Percentiles rank a stretch among this genome's conserved stretches.
These are phyloP conservation scores for Bettongia penicillata DNA, from an alignment of 2,113 vertebrate genomes.

Conservation along the genomic window DNA sequence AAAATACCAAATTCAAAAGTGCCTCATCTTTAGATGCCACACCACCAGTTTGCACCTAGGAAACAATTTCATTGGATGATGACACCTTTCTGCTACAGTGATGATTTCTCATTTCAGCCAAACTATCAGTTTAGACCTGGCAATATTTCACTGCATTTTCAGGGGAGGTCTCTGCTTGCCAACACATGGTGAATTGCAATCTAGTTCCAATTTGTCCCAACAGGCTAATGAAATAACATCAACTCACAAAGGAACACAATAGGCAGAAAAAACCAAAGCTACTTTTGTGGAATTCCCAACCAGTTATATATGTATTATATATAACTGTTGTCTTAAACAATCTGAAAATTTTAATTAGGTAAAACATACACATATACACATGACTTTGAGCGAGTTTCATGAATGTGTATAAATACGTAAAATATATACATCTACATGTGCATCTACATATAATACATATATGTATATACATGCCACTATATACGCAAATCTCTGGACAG, in stretches of 20 bases:
- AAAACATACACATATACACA: neutral
- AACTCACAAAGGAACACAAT: neutral
- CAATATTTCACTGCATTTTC: neutral
- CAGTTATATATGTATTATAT: neutral
- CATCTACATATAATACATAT: neutral
- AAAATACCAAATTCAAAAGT: neutral
- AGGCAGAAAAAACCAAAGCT: neutral
- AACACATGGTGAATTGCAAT: neutral
- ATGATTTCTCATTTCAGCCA: neutral
- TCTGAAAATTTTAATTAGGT: neutral
- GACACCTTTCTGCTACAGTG: neutral
- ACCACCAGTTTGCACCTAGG: neutral
- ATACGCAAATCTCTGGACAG: neutral
- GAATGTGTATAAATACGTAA: neutral
- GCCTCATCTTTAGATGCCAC: neutral
- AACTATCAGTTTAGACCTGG: neutral
- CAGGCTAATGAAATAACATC: neutral
- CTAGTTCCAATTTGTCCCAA: neutral
- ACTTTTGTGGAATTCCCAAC: neutral
- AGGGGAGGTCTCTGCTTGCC: neutral
- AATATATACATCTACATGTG: neutral
- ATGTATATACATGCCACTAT: neutral
- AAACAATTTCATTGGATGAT: neutral
- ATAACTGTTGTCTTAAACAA: neutral
- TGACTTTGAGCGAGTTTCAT: neutral